Evolutionary conservation across 2,888 invertebrate genomes (phyloP), one percentile per base, ranked within the genome.

Genomic region (Mystacides longicornis): DNA sequence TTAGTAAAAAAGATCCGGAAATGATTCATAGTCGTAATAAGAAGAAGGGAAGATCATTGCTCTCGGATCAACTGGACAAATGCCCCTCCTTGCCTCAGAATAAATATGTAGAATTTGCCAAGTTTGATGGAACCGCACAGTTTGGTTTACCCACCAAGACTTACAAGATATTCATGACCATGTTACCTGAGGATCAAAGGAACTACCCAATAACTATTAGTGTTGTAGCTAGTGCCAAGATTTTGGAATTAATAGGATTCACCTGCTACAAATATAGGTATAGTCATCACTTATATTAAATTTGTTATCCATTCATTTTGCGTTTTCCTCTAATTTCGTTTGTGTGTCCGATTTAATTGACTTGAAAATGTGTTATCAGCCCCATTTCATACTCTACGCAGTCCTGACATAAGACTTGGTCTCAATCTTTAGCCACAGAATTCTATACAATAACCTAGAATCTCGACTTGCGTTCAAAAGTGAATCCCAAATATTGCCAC

Each of bases 181-280:
- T 95, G 87, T 74, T 93, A 23, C 82, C 89, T 0, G 85, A 85
- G 60, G 85, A 86, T 54, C 84, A 90, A 60, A 82, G 91, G 61
- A 84, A 86, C 63, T 93, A 91, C 73, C 94, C 95, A 0, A 74
- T 95, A 69, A 81, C 84, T 64, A 82, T 93, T 52, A 83, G 86
- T 65, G 89, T 94, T 51, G 78, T 92, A 56, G 83, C 88, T 18
- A 84, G 82, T 64, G 93, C 95, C 22, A 93, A 88, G 75, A 90
- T 96, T 54, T 80, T 82, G 64, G 95, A 97, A 69, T 80, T 96
- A 27, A 91, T 97, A 67, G 97, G 97, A 31, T 83, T 96, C 53
- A 91, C 91, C 65, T 90, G 94, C 73, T 93, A 91, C 68, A 89
- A 91, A 75, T 87, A 83, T 81, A 75, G 82, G 83, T 76, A 74